Evolutionary conservation across 2,888 invertebrate species (phyloP), one percentile per base, ranked within the genome.

Genomic region (Agrochola litura): DNA sequence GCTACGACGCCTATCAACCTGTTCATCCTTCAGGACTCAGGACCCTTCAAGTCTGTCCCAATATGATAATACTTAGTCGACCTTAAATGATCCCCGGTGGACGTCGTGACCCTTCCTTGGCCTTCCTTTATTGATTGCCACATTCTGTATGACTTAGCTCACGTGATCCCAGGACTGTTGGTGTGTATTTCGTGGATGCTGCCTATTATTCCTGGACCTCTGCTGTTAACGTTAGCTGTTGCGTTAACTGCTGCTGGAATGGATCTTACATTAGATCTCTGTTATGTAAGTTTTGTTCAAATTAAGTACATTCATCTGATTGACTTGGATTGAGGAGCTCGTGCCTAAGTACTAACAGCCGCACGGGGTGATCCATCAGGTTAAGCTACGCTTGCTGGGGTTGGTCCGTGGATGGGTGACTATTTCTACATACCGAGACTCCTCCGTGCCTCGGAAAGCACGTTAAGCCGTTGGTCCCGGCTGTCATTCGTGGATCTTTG

Each of bases 191-290:
- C 91, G 3, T 96, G 95, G 96, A 70, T 94, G 12, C 77, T 93
- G 14, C 90, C 90, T 8, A 80, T 93, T 22, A 83, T 93, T 65
- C 96, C 95, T 12, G 96, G 96, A 6, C 96, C 96, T 0, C 84
- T 93, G 25, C 72, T 95, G 41, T 83, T 96, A 78, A 94, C 95
- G 9, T 86, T 91, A 72, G 95, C 95, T 19, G 95, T 97, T 9
- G 89, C 96, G 0, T 92, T 98, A 79, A 97, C 97, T 16, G 97
- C 97, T 73, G 97, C 97, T 43, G 98, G 98, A 25, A 97, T 97
- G 92, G 97, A 98, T 89, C 96, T 97, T 0, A 97, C 97, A 22
- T 95, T 97, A 85, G 97, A 97, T 80, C 97, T 98, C 43, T 96
- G 95, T 85, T 95, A 96, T 80, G 96, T 96, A 82, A 93, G 97